Evolutionary conservation across 2,113 vertebrate species (phyloP).

Genomic region (Heptranchias perlo): DNA sequence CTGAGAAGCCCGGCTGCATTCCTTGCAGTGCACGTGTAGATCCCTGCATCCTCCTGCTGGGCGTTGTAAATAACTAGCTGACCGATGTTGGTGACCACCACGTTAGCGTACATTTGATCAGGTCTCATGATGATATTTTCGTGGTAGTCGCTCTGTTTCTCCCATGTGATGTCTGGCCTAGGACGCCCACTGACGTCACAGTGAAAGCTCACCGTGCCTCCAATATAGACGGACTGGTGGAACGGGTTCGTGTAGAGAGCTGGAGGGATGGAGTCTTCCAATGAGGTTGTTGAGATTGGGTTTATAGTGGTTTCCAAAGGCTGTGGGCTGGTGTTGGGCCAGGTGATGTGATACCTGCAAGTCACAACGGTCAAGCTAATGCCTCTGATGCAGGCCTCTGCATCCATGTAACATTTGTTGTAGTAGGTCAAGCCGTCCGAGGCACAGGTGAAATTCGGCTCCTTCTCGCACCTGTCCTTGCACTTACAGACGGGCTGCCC

Average conservation of each 20-base stretch:
- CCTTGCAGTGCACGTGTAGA: constrained; percentile 84
- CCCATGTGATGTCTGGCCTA: constrained; percentile 84
- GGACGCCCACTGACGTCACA: constrained; percentile 75
- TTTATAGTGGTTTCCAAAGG: constrained; percentile 72
- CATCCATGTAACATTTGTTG: constrained; percentile 97
- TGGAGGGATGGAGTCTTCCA: constrained; percentile 67
- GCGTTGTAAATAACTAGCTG: constrained; percentile 93
- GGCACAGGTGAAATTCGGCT: constrained; percentile 91
- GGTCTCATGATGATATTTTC: constrained; percentile 84
- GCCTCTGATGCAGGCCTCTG: constrained; percentile 82
- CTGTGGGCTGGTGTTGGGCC: constrained; percentile 73
- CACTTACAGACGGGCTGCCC: constrained; percentile 89
- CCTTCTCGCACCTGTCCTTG: constrained; percentile 88
- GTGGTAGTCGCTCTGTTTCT: constrained; percentile 78
- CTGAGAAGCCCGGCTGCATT: constrained; percentile 75
- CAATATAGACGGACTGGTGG: constrained; percentile 73
- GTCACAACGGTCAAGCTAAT: constrained; percentile 72
- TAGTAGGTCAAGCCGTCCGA: constrained; percentile 96
- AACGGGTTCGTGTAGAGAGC: constrained; percentile 80
- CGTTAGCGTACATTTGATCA: constrained; percentile 93
- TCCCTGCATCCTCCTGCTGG: constrained; percentile 77
- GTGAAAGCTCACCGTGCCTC: constrained; percentile 87
- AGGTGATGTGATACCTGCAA: constrained; percentile 81
- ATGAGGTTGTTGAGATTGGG: constrained; percentile 63
- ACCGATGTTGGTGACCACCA: constrained; percentile 91